These are phyloP conservation scores for Scaptomyza pallida DNA, from an alignment of 1,140 invertebrate genomes.

Conservation along the genomic window DNA sequence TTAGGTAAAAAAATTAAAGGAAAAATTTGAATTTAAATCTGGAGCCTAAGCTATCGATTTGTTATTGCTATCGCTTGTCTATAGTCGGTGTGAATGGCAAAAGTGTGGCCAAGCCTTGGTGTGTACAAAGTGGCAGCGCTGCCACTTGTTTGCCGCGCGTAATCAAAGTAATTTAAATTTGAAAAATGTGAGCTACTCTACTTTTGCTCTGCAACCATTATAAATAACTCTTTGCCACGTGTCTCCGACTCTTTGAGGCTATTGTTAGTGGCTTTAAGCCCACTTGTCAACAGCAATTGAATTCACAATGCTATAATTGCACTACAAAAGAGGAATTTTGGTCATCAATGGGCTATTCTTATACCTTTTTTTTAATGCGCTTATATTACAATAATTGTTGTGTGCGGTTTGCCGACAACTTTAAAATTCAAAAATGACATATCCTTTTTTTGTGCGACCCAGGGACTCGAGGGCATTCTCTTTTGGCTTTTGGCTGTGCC, in stretches of 20 bases:
- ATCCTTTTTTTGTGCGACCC: constrained; percentile 46
- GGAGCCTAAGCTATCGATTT: constrained; percentile 5
- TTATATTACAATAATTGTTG: too few species aligned
- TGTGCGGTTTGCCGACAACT: constrained; percentile 2
- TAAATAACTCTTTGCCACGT: too few species aligned
- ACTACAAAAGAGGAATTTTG: too few species aligned
- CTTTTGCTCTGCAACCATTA: background rate
- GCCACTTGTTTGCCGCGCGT: background rate
- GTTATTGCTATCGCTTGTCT: background rate
- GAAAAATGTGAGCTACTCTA: too few species aligned
- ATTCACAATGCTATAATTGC: too few species aligned
- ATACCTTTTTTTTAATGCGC: too few species aligned
- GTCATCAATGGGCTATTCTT: too few species aligned
- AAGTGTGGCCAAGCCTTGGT: background rate
- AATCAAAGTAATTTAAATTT: constrained; percentile 4
- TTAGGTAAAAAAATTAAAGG: background rate
- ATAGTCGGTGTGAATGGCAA: constrained; percentile 20
- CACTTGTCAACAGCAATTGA: too few species aligned
- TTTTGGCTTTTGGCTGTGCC: background rate
- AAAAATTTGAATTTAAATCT: background rate
- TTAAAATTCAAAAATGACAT: constrained; percentile 51
- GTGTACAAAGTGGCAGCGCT: constrained; percentile 11
- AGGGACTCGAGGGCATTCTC: background rate
- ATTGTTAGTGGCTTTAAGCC: background rate
- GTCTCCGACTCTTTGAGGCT: too few species aligned